Percentiles rank a stretch among this genome's conserved stretches.
phyloP scores from a whole-genome alignment of 2,797 vertebrate species.

The Scolopax bukidnonensis region DNA sequence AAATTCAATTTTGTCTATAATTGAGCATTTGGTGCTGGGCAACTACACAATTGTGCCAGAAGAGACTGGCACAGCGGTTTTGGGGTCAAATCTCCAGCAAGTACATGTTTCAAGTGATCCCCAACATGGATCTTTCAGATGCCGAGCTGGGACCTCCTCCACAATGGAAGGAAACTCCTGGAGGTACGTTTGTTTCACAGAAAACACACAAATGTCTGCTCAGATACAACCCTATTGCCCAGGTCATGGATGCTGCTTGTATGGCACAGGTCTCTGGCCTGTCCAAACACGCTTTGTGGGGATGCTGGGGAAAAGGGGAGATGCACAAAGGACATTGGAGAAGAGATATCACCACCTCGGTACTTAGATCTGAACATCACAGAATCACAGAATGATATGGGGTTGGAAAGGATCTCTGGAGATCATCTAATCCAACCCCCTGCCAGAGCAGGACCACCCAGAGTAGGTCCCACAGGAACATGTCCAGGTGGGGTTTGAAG shows the following conservation, averaged over 20 bases:
- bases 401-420: no score
- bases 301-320: background rate
- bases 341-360: background rate
- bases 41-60: slow-evolving; percentile 35
- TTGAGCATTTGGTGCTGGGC: slow-evolving; percentile 71
- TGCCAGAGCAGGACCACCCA: no score
- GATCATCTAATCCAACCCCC: no score
- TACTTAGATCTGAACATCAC: background rate
- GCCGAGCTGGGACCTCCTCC: background rate
- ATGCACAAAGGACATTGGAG: background rate
- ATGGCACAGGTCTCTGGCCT: background rate
- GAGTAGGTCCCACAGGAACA: no score
- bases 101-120: background rate
- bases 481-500: no score
- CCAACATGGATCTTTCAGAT: background rate
- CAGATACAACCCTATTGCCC: background rate
- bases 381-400: no score
- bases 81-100: background rate
- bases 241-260: rapidly evolving
- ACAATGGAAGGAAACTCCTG: background rate
- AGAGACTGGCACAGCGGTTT: slow-evolving; percentile 2
- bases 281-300: rapidly evolving
- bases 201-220: background rate
- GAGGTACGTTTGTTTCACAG: background rate
- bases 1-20: slow-evolving; percentile 77